Evolutionary conservation across 2,888 invertebrate species (phyloP), one percentile per base, ranked within the genome.

Genomic region (Lasioglossum zephyrum): DNA sequence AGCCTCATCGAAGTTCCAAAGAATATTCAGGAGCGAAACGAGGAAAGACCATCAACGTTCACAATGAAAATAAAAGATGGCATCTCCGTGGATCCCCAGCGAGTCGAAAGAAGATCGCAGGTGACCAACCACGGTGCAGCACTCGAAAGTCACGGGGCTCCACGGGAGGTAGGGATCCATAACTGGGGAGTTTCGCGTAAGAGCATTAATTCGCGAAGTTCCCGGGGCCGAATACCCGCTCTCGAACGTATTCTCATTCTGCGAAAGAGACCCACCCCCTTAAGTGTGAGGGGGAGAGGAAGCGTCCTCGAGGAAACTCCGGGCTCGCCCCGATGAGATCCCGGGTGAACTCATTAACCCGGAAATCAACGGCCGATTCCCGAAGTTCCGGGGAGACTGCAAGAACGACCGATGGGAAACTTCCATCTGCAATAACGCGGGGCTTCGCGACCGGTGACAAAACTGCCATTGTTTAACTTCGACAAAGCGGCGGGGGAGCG

Each of bases 381-480:
- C 77, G 44, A 75, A 89, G 80, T 89, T 89, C 66, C 73, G 77
- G n/a, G 63, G 57, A 60, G 31, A 70, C 41, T 36, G 74, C 79
- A 69, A 73, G 87, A 70, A 81, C 78, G 77, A 57, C 77, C 85
- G 88, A 90, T 92, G 92, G 87, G 89, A 92, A 88, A 88, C 76
- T 87, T 88, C 90, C 91, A 91, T 88, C 88, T 89, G 90, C 88
- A 85, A 90, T 89, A 90, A 91, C 88, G 87, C 81, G 77, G 77
- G 78, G 39, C 44, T 69, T 39, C 77, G 60, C 81, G 87, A 83
- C 79, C 77, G 81, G 87, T 87, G 91, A 90, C 88, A 87, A 91
- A 92, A 92, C 88, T 91, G 83, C 80, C 76, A 90, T 92, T 92
- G 92, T 92, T 92, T 91, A 90, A 92, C 81, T 92, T 90, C 74